A percentile compares a stretch with the other conserved stretches of the same genome.
Evolutionary conservation across 2,888 invertebrate genomes (phyloP).

Genomic region (Neoscelio sp.): DNA sequence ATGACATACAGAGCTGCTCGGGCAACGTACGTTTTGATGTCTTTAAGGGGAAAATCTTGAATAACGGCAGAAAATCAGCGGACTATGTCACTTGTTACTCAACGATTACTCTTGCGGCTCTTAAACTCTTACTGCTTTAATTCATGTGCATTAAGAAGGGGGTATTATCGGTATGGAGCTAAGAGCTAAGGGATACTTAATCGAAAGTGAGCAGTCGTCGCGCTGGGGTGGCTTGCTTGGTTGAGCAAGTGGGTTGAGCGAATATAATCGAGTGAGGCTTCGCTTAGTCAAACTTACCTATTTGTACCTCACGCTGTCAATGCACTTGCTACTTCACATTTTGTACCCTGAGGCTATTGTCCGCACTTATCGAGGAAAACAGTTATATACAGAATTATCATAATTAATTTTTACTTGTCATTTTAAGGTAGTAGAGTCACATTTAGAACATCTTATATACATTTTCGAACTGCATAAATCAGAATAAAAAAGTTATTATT

Average conservation of each 20-base stretch:
- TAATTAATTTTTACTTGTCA: no score
- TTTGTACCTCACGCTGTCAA: slow-evolving; percentile 62
- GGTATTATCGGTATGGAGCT: slow-evolving; percentile 71
- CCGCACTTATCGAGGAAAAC: background rate
- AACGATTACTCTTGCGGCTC: slow-evolving; percentile 65
- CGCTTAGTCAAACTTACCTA: slow-evolving; percentile 68
- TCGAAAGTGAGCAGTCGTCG: slow-evolving; percentile 77
- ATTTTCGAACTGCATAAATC: no score
- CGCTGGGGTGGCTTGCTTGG: slow-evolving; percentile 73
- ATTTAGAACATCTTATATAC: no score
- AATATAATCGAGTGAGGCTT: slow-evolving; percentile 70
- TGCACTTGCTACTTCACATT: slow-evolving; percentile 59
- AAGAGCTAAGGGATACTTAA: slow-evolving; percentile 75
- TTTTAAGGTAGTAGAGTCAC: no score
- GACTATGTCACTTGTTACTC: slow-evolving; percentile 69
- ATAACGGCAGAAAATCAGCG: slow-evolving; percentile 68
- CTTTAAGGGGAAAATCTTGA: slow-evolving; percentile 38
- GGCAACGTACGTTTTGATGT: slow-evolving; percentile 28
- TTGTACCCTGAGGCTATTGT: no score
- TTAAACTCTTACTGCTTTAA: slow-evolving; percentile 69
- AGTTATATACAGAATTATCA: no score
- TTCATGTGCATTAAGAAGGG: slow-evolving; percentile 71
- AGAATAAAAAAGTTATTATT: no score
- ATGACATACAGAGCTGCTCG: slow-evolving; percentile 10
- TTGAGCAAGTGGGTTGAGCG: slow-evolving; percentile 78